These are phyloP conservation scores for Phyllotis vaccarum DNA, from an alignment of 2,797 vertebrate genomes.

Conservation along the genomic window DNA sequence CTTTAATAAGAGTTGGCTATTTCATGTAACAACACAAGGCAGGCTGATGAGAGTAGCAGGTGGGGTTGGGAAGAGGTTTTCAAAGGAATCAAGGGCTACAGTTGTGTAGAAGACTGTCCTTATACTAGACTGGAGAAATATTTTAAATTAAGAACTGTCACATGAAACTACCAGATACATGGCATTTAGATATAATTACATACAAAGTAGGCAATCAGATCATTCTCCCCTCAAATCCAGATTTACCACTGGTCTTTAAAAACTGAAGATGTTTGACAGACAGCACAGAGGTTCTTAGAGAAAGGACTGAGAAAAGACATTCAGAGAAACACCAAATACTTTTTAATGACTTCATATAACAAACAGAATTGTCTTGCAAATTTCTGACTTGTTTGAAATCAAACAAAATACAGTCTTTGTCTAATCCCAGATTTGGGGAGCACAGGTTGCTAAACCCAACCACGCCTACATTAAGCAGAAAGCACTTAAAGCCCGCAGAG, in stretches of 20 bases:
- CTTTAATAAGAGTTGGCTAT: conserved; percentile 66
- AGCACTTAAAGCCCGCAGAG: background rate
- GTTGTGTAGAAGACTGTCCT: background rate
- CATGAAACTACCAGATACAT: background rate
- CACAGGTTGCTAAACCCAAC: background rate
- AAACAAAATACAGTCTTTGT: conserved; percentile 28
- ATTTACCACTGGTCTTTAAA: conserved; percentile 47
- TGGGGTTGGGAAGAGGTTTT: conserved; percentile 35
- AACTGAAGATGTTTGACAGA: conserved; percentile 29
- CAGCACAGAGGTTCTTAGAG: background rate
- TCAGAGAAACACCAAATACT: background rate
- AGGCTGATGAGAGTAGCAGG: conserved; percentile 27
- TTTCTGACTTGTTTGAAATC: conserved; percentile 18
- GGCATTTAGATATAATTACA: conserved; percentile 39
- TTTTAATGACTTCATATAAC: background rate
- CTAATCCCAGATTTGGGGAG: background rate
- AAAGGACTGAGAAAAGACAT: conserved; percentile 40
- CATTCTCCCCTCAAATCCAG: conserved; percentile 31
- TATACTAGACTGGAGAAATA: background rate
- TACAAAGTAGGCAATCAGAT: background rate
- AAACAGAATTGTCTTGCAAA: background rate
- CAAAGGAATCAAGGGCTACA: conserved; percentile 42
- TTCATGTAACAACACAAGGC: conserved; percentile 26
- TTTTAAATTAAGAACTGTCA: conserved; percentile 52
- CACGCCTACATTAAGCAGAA: background rate